Evolutionary conservation across 2,113 vertebrate species (phyloP).

Genomic region (Xiphophorus couchianus): DNA sequence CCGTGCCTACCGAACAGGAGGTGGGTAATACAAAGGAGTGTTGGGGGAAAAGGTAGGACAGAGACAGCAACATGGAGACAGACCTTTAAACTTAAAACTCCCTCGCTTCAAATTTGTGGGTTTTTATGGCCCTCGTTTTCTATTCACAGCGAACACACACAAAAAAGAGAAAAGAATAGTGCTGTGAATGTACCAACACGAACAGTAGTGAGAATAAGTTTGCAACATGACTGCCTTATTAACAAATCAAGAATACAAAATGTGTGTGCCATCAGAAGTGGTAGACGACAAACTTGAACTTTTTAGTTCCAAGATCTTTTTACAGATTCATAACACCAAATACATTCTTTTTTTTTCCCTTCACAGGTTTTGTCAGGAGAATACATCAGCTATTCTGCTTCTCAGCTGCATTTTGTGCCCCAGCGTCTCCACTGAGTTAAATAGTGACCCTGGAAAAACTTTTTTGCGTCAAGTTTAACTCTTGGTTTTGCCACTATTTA

Average conservation of each 20-base stretch:
- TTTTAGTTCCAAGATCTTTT: slow-evolving; percentile 37
- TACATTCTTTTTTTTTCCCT: background rate
- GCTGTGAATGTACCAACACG: slow-evolving; percentile 33
- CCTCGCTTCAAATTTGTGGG: slow-evolving; percentile 29
- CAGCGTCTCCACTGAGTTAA: slow-evolving; percentile 10
- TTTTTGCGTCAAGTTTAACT: background rate
- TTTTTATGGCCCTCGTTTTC: slow-evolving; percentile 47
- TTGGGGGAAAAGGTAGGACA: background rate
- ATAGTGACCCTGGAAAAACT: slow-evolving; percentile 14
- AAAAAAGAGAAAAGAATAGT: slow-evolving; percentile 22
- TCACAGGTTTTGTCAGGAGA: slow-evolving; percentile 5
- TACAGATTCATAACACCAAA: slow-evolving; percentile 12
- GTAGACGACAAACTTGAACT: slow-evolving; percentile 41
- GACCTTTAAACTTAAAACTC: slow-evolving; percentile 25
- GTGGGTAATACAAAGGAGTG: slow-evolving; percentile 50
- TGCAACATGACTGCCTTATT: slow-evolving; percentile 59
- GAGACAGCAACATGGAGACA: background rate
- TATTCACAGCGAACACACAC: slow-evolving; percentile 15
- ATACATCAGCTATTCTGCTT: slow-evolving; percentile 15
- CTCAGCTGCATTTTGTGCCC: background rate
- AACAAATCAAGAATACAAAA: slow-evolving; percentile 47
- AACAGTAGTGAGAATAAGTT: slow-evolving; percentile 19
- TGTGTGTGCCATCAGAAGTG: slow-evolving; percentile 20
- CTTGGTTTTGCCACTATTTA: background rate
- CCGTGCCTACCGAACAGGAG: slow-evolving; percentile 8